Evolutionary conservation across 2,797 vertebrate genomes (phyloP), one percentile per base, ranked within the genome.

Genomic region (Scyliorhinus canicula): DNA sequence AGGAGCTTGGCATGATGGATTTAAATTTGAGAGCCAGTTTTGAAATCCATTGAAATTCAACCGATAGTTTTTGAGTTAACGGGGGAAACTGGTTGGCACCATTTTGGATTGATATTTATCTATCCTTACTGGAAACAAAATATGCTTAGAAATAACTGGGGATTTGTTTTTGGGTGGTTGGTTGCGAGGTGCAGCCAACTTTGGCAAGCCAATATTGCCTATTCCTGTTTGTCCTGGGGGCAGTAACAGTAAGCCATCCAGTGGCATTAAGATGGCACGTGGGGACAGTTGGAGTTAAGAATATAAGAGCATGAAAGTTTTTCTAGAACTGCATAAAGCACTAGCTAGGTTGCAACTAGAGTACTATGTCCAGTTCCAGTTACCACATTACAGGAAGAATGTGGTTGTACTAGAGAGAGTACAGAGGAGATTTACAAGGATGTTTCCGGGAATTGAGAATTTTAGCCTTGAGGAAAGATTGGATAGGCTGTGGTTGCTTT

Each of bases 101-200:
- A 88, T 88, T 88, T 7, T 14, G 52, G 55, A 52, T 88, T 88
- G 85, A 57, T 88, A 88, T 88, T n/a, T 57, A n/a, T 88, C 52
- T 28, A 31, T 84, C 47, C 11, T 86, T 88, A 57, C 52, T 88
- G 52, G 8, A 57, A 88, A 88, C 11, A 84, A 28, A 6, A 9
- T 9, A 9, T n/a, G 31, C 31, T 88, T 88, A 55, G 31, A 57
- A 57, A 88, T 55, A 86, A 9, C 1, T 86, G 74, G n/a, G 16
- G 44, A 82, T 26, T 91, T 8, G 19, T 24, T 26, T 57, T 5
- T 1, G 52, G 35, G 35, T 79, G 16, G 19, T 65, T 16, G 19
- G 63, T 19, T 19, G n/a, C 16, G 40, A 65, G 57, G 8, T 44
- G n/a, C 21, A 21, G 79, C 40, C 79, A 47, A 44, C 40, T 82